Conservation (phyloP, 2,797 vertebrate genomes). For the Thripadectes ignobilis region DNA sequence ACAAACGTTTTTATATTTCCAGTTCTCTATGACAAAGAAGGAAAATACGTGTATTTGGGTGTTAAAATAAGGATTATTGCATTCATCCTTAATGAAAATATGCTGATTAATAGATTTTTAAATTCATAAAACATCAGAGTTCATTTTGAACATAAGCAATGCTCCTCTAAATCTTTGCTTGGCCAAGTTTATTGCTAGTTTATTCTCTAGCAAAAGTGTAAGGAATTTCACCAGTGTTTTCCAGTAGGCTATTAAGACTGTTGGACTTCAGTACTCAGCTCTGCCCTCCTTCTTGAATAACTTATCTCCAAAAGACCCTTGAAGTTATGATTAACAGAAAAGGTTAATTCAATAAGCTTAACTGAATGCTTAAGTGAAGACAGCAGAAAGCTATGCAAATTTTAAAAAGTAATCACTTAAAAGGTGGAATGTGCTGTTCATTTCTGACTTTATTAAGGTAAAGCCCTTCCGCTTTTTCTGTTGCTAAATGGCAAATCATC, state of each 20-base stretch:
- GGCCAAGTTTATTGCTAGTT: background rate
- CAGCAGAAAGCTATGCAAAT: background rate
- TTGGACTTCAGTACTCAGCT: background rate
- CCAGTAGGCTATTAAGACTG: background rate
- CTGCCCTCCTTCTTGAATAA: background rate
- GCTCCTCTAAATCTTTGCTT: background rate
- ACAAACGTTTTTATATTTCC: background rate
- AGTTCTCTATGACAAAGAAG: background rate
- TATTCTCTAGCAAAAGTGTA: background rate
- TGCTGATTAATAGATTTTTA: background rate
- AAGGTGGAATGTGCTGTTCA: background rate
- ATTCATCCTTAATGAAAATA: background rate
- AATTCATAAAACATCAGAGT: background rate
- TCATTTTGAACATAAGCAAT: background rate
- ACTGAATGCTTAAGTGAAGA: background rate
- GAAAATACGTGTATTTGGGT: background rate
- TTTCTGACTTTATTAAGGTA: background rate
- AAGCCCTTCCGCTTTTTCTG: background rate
- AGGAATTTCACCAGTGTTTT: background rate
- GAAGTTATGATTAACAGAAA: background rate
- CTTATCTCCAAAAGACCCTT: background rate
- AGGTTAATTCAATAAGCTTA: background rate
- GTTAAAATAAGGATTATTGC: background rate
- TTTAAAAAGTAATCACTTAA: background rate
- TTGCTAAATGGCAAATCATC: background rate